phyloP scores from a whole-genome alignment of 2,113 vertebrate genomes.

The Aix galericulata region DNA sequence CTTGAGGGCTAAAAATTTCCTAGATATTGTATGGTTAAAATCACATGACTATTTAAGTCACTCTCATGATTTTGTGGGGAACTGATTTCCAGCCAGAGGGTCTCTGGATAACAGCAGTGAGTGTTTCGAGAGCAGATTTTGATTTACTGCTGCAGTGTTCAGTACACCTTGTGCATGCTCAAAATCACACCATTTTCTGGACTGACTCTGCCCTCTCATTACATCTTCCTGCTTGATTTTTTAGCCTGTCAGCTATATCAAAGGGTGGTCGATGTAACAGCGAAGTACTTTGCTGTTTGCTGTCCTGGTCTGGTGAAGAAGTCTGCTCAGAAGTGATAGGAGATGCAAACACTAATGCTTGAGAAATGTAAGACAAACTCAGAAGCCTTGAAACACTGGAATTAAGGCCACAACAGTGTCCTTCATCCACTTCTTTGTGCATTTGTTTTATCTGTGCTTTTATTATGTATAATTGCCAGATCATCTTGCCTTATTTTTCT shows the following conservation, averaged over 20 bases:
- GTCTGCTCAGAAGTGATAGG: not conserved
- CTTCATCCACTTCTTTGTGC: not conserved
- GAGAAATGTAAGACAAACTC: not conserved
- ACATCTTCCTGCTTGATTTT: not conserved
- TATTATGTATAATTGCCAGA: not conserved
- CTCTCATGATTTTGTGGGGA: not conserved
- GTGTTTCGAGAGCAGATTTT: not conserved
- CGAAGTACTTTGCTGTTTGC: not conserved
- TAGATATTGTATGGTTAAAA: not conserved
- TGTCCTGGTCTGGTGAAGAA: not conserved
- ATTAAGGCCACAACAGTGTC: not conserved
- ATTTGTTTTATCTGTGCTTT: not conserved
- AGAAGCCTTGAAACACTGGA: not conserved
- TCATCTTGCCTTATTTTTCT: not conserved
- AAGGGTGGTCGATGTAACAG: not conserved
- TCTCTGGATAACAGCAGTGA: not conserved
- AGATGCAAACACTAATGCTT: not conserved
- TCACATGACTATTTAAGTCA: not conserved
- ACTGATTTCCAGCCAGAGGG: not conserved
- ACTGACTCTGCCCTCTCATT: not conserved
- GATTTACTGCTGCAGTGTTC: not conserved
- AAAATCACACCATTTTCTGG: not conserved
- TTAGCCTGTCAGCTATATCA: not conserved
- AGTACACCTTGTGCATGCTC: not conserved
- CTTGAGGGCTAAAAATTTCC: not conserved